A percentile compares a stretch with the other conserved stretches of the same genome.
phyloP scores from a whole-genome alignment of 2,888 invertebrate species.

The Pristionchus japonicus region DNA sequence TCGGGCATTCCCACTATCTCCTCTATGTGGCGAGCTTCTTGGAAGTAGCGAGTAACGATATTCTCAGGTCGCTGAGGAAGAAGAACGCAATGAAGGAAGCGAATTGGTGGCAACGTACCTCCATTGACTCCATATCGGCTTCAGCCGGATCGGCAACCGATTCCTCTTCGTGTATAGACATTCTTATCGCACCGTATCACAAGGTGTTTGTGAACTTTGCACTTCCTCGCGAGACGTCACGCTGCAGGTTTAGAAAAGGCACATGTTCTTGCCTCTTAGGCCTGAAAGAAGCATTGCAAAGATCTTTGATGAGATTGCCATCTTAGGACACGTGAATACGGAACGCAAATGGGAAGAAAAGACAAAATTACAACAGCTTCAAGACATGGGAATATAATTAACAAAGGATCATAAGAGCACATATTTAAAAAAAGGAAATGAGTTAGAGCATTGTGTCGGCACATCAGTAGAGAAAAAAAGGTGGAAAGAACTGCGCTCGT shows the following conservation, averaged over 20 bases:
- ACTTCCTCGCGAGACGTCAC: not conserved
- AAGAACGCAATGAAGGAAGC: no score
- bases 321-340: not conserved
- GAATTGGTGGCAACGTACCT: no score
- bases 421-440: no score
- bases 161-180: not conserved
- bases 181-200: not conserved
- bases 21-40: constrained; percentile 69
- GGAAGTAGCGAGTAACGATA: constrained; percentile 60
- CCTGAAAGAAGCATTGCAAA: not conserved
- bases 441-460: not conserved
- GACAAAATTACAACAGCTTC: not conserved
- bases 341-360: not conserved
- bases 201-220: not conserved
- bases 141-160: not conserved
- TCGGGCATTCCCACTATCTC: constrained; percentile 63
- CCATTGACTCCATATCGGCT: not conserved
- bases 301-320: not conserved
- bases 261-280: not conserved
- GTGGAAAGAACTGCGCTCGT: not conserved
- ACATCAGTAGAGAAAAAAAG: not conserved
- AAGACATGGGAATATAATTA: no score
- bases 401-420: no score
- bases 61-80: constrained; percentile 54
- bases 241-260: not conserved